phyloP scores from a whole-genome alignment of 2,113 vertebrate species.

The Sander lucioperca region DNA sequence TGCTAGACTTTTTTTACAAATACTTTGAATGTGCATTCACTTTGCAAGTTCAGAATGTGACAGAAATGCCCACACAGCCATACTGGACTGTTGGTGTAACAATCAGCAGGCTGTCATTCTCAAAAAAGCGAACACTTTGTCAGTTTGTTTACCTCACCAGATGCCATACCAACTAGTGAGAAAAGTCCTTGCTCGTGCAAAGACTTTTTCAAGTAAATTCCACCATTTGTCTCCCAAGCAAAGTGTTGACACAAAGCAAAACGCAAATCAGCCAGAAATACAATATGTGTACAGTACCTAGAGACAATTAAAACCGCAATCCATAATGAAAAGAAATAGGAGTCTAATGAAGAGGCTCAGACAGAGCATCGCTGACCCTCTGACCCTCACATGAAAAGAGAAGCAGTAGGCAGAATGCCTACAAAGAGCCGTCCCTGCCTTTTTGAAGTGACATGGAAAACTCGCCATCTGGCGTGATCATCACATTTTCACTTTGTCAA shows the following conservation, averaged over 20 bases:
- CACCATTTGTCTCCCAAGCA: conserved; percentile 51
- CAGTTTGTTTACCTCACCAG: conserved; percentile 55
- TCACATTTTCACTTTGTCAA: conserved; percentile 72
- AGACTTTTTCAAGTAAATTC: conserved; percentile 62
- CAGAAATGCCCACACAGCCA: conserved; percentile 42
- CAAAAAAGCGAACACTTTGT: neutral
- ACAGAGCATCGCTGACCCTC: conserved; percentile 57
- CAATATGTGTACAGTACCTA: conserved; percentile 53
- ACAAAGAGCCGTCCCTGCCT: conserved; percentile 70
- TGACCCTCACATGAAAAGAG: conserved; percentile 74
- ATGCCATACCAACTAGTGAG: conserved; percentile 30
- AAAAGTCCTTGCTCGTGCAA: conserved; percentile 37
- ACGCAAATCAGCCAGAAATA: conserved; percentile 52
- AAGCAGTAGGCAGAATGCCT: conserved; percentile 72
- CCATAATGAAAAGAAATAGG: conserved; percentile 58
- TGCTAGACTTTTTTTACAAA: conserved; percentile 6
- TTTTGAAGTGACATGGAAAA: conserved; percentile 78
- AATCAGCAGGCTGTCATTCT: conserved; percentile 44
- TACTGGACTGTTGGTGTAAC: conserved; percentile 36
- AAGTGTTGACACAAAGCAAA: conserved; percentile 56
- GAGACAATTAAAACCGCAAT: conserved; percentile 71
- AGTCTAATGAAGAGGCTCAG: conserved; percentile 77
- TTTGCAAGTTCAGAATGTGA: conserved; percentile 25
- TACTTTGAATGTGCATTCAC: conserved; percentile 12
- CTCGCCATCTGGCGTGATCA: conserved; percentile 74